These are phyloP conservation scores for Drosophila anomelani DNA, from an alignment of 2,888 invertebrate species.

Conservation along the genomic window DNA sequence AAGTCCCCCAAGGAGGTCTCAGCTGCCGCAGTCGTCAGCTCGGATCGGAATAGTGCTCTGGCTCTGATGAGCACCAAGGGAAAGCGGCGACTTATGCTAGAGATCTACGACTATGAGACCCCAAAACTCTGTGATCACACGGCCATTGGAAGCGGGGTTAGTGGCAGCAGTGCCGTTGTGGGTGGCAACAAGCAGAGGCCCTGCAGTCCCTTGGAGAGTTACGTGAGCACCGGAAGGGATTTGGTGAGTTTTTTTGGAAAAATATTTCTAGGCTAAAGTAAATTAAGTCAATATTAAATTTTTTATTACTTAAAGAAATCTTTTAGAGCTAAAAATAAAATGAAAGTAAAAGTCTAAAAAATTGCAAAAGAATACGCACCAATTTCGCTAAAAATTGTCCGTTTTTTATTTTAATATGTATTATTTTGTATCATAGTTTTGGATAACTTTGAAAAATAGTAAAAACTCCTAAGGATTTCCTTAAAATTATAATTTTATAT, in stretches of 20 bases:
- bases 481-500: neutral
- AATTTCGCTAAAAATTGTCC: no score
- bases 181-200: conserved; percentile 87
- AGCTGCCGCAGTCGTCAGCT: conserved; percentile 62
- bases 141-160: conserved; percentile 85
- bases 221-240: conserved; percentile 87
- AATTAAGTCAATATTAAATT: neutral
- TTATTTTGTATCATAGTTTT: neutral
- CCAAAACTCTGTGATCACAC: conserved; percentile 94
- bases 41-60: conserved; percentile 64
- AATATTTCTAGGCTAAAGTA: neutral
- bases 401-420: no score
- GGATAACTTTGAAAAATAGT: neutral
- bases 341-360: no score
- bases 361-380: no score
- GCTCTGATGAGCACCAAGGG: conserved; percentile 82
- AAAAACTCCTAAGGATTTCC: neutral
- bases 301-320: no score
- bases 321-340: no score
- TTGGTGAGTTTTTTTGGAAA: conserved; percentile 79
- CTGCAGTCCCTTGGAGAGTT: conserved; percentile 92
- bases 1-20: conserved; percentile 63
- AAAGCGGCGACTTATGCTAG: conserved; percentile 86
- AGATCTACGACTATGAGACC: conserved; percentile 90
- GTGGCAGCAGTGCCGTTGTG: conserved; percentile 76